Percentiles rank a stretch among this genome's conserved stretches.
These are phyloP conservation scores for Argyresthia goedartella DNA, from an alignment of 2,888 invertebrate species.

Conservation along the genomic window DNA sequence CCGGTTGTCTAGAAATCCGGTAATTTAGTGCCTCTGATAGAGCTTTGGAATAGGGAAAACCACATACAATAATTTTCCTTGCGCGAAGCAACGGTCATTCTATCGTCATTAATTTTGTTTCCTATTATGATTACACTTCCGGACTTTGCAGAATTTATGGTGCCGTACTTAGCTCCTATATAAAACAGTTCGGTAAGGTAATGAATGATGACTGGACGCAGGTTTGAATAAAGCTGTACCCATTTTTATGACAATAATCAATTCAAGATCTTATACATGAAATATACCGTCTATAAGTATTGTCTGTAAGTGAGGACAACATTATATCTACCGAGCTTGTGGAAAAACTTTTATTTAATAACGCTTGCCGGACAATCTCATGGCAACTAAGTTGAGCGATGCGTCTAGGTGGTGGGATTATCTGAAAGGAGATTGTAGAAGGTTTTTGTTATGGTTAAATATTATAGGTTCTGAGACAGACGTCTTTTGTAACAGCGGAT, in stretches of 20 bases:
- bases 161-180: conserved; percentile 3
- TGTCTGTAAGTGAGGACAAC: too few relatives aligned
- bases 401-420: conserved; percentile 5
- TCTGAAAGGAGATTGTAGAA: conserved; percentile 10
- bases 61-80: too few relatives aligned
- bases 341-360: conserved; percentile 2
- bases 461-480: conserved; percentile 5
- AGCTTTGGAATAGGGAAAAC: too few relatives aligned
- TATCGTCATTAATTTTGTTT: neutral
- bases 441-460: conserved; percentile 5
- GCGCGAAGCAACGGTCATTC: too few relatives aligned
- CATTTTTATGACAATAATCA: conserved; percentile 6
- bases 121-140: conserved; percentile 2
- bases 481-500: conserved; percentile 19
- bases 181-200: neutral
- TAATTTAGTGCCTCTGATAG: too few relatives aligned
- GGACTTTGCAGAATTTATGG: conserved; percentile 4
- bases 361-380: conserved; percentile 7
- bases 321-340: too few relatives aligned
- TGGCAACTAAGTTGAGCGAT: conserved; percentile 9
- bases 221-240: neutral
- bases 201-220: neutral
- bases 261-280: conserved; percentile 7
- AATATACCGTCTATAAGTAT: too few relatives aligned
- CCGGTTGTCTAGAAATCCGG: too few relatives aligned